Base-by-base conservation (phyloP, 2,888 invertebrate genomes). In the Limulus polyphemus region DNA sequence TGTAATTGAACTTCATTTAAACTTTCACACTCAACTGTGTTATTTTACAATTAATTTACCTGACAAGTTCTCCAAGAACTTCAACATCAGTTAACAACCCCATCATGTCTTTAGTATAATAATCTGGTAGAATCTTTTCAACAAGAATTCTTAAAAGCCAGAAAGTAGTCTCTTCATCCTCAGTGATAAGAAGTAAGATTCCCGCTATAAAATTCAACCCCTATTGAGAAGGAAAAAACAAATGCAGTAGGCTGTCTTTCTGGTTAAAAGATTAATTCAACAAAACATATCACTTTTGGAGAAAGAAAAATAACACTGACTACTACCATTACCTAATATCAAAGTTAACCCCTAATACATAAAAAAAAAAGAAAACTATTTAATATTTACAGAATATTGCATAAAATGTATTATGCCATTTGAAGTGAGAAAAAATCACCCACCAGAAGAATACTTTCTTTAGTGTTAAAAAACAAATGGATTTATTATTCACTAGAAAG, bases 201-300 rank as follows among this genome's bases (percentile, higher is more conserved):
- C 90, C 90, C 62, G 90, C 91, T 71, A 94, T 88, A 75, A 93
- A 95, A 79, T 94, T 95, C 67, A 94, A 79, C 58, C 95, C 95
- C 83, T 94, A 72, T 16, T 69, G 62, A 56, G 56, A 63, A 47
- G 57, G 13, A 55, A 57, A 56, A 32, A 32, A 32, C 32, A 32
- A 32, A 32, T 32, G 32, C 32, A 32, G 32, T 5, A 32, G 32
- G 32, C 32, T 32, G 32, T 32, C 32, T 32, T 32, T 32, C 32
- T 32, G 32, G 32, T 32, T 32, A 32, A 32, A 32, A 32, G 3
- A 32, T 32, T 32, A 32, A 7, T 32, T 32, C 32, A 32, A 32
- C 7, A 32, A 32, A 32, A 32, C 32, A 32, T 32, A 32, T 32
- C 7, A 32, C 32, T 32, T 7, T 32, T 32, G 32, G 32, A 69